A percentile compares a stretch with the other conserved stretches of the same genome.
These are phyloP conservation scores for Microplitis deprimator DNA, from an alignment of 2,888 invertebrate species.

Conservation along the genomic window DNA sequence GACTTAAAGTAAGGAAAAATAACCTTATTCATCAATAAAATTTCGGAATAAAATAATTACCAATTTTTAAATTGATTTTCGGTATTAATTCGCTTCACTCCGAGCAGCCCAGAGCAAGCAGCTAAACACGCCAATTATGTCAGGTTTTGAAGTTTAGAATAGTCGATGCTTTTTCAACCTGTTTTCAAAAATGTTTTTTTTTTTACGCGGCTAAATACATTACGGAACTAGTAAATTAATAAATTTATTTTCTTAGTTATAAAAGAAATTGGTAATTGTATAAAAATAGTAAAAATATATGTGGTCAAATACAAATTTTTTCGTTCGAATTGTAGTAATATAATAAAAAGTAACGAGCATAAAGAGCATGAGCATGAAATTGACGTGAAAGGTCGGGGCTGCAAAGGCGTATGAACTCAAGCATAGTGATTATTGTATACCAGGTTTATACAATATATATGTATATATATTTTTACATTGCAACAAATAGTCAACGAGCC, in stretches of 20 bases:
- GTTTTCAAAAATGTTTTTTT: too few relatives aligned
- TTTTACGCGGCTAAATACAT: too few relatives aligned
- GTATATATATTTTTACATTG: conserved; percentile 14
- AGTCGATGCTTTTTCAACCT: too few relatives aligned
- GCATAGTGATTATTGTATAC: conserved; percentile 25
- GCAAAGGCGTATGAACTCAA: conserved; percentile 24
- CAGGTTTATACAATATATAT: conserved; percentile 3
- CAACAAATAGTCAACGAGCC: conserved; percentile 30
- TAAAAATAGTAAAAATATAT: not conserved
- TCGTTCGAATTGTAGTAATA: not conserved
- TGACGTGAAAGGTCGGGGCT: conserved; percentile 23
- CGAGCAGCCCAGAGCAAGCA: too few relatives aligned
- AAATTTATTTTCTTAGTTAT: not conserved
- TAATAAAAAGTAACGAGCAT: conserved; percentile 26
- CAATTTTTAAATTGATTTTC: too few relatives aligned
- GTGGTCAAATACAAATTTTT: not conserved
- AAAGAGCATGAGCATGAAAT: conserved; percentile 31
- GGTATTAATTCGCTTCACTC: too few relatives aligned
- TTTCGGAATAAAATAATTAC: too few relatives aligned
- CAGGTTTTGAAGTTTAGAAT: too few relatives aligned
- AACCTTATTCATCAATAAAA: too few relatives aligned
- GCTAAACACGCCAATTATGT: too few relatives aligned
- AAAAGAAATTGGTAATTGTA: not conserved
- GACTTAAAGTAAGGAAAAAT: too few relatives aligned
- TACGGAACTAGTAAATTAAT: not conserved